Evolutionary conservation across 2,797 vertebrate species (phyloP).

Genomic region (Acestrorhynchus altus): DNA sequence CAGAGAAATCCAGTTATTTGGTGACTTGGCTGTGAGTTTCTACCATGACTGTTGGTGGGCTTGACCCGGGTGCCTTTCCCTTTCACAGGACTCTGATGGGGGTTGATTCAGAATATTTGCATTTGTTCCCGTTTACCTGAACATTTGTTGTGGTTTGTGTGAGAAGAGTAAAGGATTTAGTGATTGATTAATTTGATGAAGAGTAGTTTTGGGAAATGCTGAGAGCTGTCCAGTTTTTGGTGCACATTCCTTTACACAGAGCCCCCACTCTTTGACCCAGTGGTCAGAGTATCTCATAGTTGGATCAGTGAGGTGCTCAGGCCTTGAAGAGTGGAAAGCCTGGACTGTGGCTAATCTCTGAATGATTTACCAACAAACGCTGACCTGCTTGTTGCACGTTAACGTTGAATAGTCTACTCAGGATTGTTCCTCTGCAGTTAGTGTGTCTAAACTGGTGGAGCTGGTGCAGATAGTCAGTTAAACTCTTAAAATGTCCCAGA

Average conservation of each 20-base stretch:
- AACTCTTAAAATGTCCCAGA: not conserved
- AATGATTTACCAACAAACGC: conserved; percentile 34
- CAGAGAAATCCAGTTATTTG: not conserved
- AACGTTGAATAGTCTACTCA: not conserved
- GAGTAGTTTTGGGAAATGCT: not conserved
- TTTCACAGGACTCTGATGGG: not conserved
- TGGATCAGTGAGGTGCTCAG: not conserved
- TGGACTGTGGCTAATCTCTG: not conserved
- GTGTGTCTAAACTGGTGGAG: not conserved
- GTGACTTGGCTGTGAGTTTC: not conserved
- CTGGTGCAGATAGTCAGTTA: not conserved
- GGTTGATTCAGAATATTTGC: not conserved
- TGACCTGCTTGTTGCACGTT: conserved; percentile 1
- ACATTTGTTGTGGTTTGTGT: not conserved
- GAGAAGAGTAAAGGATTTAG: not conserved
- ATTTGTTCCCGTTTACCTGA: no score
- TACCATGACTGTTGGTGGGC: not conserved
- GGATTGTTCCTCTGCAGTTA: not conserved
- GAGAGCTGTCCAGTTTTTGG: not conserved
- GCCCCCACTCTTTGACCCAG: not conserved
- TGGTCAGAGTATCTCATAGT: not conserved
- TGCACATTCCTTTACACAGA: not conserved
- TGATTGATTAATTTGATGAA: not conserved
- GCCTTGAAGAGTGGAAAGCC: not conserved
- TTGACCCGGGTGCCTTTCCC: conserved; percentile 5